phyloP scores from a whole-genome alignment of 1,140 invertebrate species.

The Coptotermes formosanus region DNA sequence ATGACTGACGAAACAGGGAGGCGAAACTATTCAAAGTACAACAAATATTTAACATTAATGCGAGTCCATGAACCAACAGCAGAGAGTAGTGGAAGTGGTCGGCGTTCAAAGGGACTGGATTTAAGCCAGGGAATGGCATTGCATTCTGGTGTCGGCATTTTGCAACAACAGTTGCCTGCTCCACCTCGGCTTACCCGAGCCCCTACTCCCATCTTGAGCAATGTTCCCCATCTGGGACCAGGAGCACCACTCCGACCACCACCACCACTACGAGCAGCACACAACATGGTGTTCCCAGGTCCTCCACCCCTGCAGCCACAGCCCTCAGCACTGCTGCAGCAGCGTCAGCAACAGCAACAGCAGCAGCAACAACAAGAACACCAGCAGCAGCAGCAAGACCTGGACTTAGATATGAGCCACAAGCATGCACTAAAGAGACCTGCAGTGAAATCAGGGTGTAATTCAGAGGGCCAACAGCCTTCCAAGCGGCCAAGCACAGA shows the following conservation, averaged over 20 bases:
- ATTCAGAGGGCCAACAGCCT: neutral
- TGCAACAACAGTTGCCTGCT: constrained; percentile 22
- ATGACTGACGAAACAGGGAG: constrained; percentile 89
- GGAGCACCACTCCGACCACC: constrained; percentile 40
- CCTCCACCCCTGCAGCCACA: constrained; percentile 29
- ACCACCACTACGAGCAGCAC: constrained; percentile 43
- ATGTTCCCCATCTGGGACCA: constrained; percentile 15
- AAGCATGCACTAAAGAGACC: neutral
- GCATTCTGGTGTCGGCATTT: too few relatives aligned
- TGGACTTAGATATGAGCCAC: neutral
- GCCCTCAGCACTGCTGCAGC: neutral
- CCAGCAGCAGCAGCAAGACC: neutral
- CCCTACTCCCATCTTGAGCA: constrained; percentile 21
- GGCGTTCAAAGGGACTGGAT: constrained; percentile 27
- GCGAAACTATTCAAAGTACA: constrained; percentile 89
- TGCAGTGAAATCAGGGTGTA: too few relatives aligned
- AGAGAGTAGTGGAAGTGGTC: constrained; percentile 37
- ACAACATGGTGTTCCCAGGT: constrained; percentile 28
- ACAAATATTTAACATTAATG: constrained; percentile 78
- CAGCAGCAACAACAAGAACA: neutral
- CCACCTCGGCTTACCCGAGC: constrained; percentile 35
- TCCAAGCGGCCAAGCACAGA: constrained; percentile 34
- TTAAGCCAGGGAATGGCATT: neutral
- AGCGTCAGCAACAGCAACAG: neutral
- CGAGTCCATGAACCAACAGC: constrained; percentile 50